Percentiles rank a stretch among this genome's conserved stretches.
Conservation (phyloP, 2,797 vertebrate genomes). For the Hypotaenidia okinawae region DNA sequence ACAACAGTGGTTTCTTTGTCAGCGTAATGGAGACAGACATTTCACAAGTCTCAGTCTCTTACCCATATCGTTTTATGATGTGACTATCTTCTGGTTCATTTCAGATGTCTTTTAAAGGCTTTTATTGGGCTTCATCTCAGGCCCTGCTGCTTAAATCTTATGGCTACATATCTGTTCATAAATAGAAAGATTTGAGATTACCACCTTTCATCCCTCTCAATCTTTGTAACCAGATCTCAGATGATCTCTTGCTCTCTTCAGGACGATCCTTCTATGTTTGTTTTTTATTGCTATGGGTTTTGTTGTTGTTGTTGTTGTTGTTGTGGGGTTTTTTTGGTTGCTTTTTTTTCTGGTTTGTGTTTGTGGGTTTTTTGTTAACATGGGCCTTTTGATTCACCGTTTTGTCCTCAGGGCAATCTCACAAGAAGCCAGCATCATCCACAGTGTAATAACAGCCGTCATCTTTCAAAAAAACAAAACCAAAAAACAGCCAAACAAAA, state of each 20-base stretch:
- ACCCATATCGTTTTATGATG: not conserved
- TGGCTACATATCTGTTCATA: rapidly evolving
- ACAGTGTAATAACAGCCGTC: not conserved
- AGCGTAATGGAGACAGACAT: not conserved
- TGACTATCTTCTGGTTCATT: not conserved
- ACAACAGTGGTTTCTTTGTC: not conserved
- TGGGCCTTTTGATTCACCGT: not conserved
- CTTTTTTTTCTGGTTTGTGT: rapidly evolving
- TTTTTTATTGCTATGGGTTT: rapidly evolving
- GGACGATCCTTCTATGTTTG: not conserved
- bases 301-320: no score
- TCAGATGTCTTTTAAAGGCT: not conserved
- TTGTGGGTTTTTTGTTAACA: not conserved
- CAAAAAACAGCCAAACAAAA: no score
- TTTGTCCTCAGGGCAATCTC: not conserved
- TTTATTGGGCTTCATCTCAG: not conserved
- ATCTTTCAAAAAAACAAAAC: not conserved
- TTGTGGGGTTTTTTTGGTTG: not conserved
- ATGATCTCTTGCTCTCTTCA: not conserved
- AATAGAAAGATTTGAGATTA: not conserved
- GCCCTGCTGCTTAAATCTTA: not conserved
- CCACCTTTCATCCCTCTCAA: not conserved
- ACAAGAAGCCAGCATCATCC: not conserved
- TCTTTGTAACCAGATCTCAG: not conserved
- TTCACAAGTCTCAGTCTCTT: not conserved